Conservation (phyloP, 2,797 vertebrate genomes). For the Antrozous pallidus region DNA sequence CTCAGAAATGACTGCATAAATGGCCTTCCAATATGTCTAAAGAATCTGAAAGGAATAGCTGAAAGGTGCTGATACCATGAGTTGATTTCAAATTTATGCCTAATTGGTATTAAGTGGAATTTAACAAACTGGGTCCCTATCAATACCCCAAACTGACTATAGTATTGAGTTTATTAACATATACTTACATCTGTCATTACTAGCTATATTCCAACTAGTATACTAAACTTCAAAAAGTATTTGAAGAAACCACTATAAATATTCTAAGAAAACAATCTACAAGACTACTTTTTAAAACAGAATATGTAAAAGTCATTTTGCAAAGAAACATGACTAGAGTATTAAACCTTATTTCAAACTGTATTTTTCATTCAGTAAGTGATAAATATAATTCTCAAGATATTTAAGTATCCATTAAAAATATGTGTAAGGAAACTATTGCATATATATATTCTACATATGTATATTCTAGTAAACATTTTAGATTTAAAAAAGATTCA, state of each 20-base stretch:
- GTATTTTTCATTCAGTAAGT: conserved; percentile 29
- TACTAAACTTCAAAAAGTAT: background rate
- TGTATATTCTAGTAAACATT: background rate
- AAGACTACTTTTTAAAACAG: background rate
- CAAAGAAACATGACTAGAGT: background rate
- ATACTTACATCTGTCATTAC: background rate
- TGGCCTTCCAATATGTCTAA: background rate
- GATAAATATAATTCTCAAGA: conserved; percentile 5
- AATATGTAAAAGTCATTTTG: conserved; percentile 1
- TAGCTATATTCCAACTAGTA: background rate
- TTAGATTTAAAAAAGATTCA: conserved; percentile 10
- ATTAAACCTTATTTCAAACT: conserved; percentile 9
- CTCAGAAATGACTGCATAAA: background rate
- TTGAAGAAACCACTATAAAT: conserved; percentile 6
- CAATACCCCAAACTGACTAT: background rate
- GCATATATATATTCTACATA: background rate
- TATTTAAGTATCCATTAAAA: background rate
- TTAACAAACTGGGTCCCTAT: background rate
- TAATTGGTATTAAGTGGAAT: background rate
- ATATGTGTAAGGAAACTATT: background rate
- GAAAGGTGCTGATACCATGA: background rate
- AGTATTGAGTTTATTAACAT: background rate
- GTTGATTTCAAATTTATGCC: background rate
- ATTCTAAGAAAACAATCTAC: background rate
- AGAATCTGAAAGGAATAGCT: background rate